Conservation (phyloP, 2,888 invertebrate species). For the Lasioglossum lativentre region DNA sequence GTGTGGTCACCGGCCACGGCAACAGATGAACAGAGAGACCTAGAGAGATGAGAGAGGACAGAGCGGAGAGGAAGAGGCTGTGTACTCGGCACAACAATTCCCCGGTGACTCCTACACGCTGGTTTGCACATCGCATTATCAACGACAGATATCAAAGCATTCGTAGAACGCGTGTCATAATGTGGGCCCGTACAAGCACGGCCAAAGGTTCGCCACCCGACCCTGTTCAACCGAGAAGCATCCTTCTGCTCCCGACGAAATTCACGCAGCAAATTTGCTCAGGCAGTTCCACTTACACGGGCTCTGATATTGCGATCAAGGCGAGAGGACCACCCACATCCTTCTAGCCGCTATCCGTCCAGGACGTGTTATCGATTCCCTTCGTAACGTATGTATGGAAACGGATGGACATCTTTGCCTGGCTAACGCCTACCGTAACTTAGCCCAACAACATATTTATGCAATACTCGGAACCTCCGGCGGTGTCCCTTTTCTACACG, state of each 20-base stretch:
- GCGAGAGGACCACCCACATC: not conserved
- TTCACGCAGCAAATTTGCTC: slow-evolving; percentile 21
- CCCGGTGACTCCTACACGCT: slow-evolving; percentile 56
- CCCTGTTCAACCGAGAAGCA: not conserved
- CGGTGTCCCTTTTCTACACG: not conserved
- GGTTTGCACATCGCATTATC: slow-evolving; percentile 59
- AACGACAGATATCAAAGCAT: slow-evolving; percentile 63
- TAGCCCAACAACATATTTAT: not conserved
- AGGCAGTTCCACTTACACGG: slow-evolving; percentile 23
- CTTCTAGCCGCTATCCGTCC: not conserved
- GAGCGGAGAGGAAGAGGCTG: slow-evolving; percentile 28
- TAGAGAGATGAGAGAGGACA: slow-evolving; percentile 1
- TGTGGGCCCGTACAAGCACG: slow-evolving; percentile 23
- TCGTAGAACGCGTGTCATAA: slow-evolving; percentile 57
- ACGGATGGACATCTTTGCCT: not conserved
- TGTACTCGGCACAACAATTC: slow-evolving; percentile 48
- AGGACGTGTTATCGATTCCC: slow-evolving; percentile 9
- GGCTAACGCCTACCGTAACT: not conserved
- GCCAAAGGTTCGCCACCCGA: slow-evolving; percentile 34
- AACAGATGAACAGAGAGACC: not conserved
- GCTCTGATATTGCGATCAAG: not conserved
- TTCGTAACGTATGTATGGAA: slow-evolving; percentile 16
- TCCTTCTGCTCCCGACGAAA: slow-evolving; percentile 27
- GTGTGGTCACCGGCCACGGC: slow-evolving; percentile 37
- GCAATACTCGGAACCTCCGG: not conserved